These are phyloP conservation scores for Neoarius graeffei DNA, from an alignment of 2,113 vertebrate species.

Conservation along the genomic window DNA sequence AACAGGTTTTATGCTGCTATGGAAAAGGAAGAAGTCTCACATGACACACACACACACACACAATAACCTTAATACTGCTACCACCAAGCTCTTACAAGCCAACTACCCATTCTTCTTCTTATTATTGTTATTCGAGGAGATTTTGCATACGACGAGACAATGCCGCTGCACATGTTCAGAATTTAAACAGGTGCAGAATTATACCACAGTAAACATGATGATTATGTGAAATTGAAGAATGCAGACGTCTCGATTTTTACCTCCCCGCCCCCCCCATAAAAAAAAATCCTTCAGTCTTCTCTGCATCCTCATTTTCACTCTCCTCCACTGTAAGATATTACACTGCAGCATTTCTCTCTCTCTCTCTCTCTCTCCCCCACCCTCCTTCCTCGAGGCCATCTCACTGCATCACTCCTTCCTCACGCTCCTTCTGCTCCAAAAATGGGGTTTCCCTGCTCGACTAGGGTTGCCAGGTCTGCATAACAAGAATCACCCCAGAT, in stretches of 20 bases:
- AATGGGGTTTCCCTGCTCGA: constrained; percentile 41
- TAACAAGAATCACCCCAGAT: not conserved
- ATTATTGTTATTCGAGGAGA: too few relatives aligned
- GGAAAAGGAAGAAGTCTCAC: not conserved
- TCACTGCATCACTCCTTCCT: constrained; percentile 19
- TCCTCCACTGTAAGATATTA: not conserved
- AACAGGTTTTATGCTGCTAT: not conserved
- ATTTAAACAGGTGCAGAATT: not conserved
- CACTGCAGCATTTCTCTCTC: constrained; percentile 9
- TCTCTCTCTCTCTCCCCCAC: not conserved
- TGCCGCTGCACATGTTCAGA: not conserved
- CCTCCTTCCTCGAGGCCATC: not conserved
- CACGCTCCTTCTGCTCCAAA: constrained; percentile 17
- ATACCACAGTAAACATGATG: not conserved
- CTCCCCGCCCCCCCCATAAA: too few relatives aligned
- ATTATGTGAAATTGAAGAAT: not conserved
- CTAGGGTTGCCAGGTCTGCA: not conserved
- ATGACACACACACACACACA: not conserved
- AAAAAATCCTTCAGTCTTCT: not conserved
- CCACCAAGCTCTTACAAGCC: not conserved
- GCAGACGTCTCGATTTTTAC: not conserved
- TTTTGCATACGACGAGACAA: not conserved
- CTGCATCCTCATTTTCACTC: not conserved
- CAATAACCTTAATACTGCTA: not conserved
- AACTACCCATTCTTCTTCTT: not conserved